Base-by-base conservation (phyloP, 2,888 invertebrate genomes). In the Papilio elwesi region DNA sequence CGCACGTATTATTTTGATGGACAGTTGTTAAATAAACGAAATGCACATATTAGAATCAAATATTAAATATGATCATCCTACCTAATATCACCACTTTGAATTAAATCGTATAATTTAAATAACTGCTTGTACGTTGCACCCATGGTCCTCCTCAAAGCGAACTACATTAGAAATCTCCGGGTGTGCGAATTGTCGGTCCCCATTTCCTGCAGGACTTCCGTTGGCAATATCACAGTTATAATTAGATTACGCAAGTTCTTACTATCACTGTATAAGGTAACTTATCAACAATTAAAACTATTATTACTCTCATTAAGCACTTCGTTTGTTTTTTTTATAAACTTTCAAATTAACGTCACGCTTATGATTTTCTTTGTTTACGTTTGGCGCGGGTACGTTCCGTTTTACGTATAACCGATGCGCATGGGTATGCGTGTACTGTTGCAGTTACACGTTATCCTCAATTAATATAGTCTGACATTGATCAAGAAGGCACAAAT, bases 41-140 rank as follows among this genome's bases (percentile, higher is more conserved):
- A 26, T 15, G 15, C 26, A 52, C 26, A 65, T 38, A n/a, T 51
- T 48, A 36, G 26, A 15, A 62, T 6, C 15, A 74, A 48, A 48
- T 16, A 52, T 47, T 26, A 49, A 64, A 52, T 38, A 65, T 38
- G 38, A 43, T 43, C 9, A 43, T 87, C 87, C 80, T 92, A 95
- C 95, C 94, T 93, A 76, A 94, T 85, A 83, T 95, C 93, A 73
- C 94, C 95, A 82, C 95, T 95, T 85, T 96, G 95, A 74, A 96
- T 94, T 67, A 95, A 94, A 85, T 96, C 96, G 81, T 95, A 95
- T 52, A 96, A 85, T 78, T 95, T 94, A 80, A 93, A 93, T 68
- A 92, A 83, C 77, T 91, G 90, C 79, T 85, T 90, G 79, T 89
- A 92, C 76, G 87, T 81, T 68, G 91, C 87, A 76, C 90, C 90